Evolutionary conservation across 2,113 vertebrate genomes (phyloP), one percentile per base, ranked within the genome.

Genomic region (Triplophysa dalaica): DNA sequence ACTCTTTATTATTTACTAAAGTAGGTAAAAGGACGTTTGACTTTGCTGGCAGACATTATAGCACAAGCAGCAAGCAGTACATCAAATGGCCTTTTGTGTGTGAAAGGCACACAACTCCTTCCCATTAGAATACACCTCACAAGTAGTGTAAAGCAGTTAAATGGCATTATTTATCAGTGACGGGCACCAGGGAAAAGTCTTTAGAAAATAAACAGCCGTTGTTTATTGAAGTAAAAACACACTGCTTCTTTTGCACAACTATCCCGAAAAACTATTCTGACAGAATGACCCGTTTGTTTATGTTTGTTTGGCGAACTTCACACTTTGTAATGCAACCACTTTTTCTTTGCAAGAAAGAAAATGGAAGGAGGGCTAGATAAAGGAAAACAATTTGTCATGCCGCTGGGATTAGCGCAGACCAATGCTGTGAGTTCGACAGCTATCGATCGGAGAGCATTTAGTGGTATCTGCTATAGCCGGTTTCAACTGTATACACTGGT

Each of bases 141-240:
- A 85, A 89, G 87, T 80, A 81, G 85, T 87, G 84, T 84, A 86
- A 63, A 85, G 77, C 82, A 89, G 63, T 86, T 88, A 90, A 75
- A 89, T 89, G 86, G 88, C 84, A 83, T n/a, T 87, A 89, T 89
- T 88, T 91, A 89, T 92, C 85, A 90, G 87, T 79, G 62, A 74
- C 82, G 82, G 82, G 89, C 87, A 82, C 87, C 90, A 79, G 78
- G 78, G 81, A 80, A 75, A 81, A 75, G 78, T 86, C 87, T 86
- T 87, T 84, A 80, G 83, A 83, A 91, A 91, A 89, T 87, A 89
- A 92, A 87, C 81, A 90, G 87, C 79, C 84, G 81, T 69, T 75
- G 87, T 86, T 86, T 85, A 87, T 85, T 78, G 66, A 84, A 77
- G 74, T 72, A 84, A 88, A 82, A 77, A 88, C 86, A 85, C 85